Evolutionary conservation across 2,797 vertebrate species (phyloP).

Genomic region (Chelmon rostratus): DNA sequence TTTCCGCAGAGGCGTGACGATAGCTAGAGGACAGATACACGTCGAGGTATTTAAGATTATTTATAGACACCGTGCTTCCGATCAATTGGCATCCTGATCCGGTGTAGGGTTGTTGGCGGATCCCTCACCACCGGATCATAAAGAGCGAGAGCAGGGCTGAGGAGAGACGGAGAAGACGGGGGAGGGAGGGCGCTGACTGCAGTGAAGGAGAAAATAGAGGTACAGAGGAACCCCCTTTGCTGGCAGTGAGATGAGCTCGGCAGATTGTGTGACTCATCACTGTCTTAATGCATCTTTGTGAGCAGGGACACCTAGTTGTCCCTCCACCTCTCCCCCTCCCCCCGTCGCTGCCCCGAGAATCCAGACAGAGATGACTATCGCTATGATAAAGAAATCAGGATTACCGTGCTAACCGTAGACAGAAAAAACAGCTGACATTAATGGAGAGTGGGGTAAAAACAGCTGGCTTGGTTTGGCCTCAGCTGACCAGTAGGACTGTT

Average conservation of each 20-base stretch:
- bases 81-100: constrained; percentile 61
- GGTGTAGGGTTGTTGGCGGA: constrained; percentile 32
- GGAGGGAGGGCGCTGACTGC: constrained; percentile 45
- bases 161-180: constrained; percentile 4
- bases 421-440: constrained; percentile 9
- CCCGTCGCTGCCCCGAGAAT: constrained; percentile 27
- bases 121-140: constrained; percentile 45
- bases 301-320: constrained; percentile 71
- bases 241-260: constrained; percentile 64
- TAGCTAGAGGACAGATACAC: neutral
- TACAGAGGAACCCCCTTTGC: constrained; percentile 79
- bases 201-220: constrained; percentile 56
- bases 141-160: constrained; percentile 30
- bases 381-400: constrained; percentile 49
- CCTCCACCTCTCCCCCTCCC: constrained; percentile 5
- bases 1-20: neutral
- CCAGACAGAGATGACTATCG: constrained; percentile 48
- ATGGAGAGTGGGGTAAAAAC: neutral
- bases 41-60: constrained; percentile 31
- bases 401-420: constrained; percentile 23
- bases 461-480: constrained; percentile 35
- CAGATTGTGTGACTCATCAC: constrained; percentile 78
- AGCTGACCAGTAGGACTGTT: constrained; percentile 43
- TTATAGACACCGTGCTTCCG: constrained; percentile 33
- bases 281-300: constrained; percentile 68